Evolutionary conservation across 2,888 invertebrate genomes (phyloP).

Genomic region (Torymus tubicola): DNA sequence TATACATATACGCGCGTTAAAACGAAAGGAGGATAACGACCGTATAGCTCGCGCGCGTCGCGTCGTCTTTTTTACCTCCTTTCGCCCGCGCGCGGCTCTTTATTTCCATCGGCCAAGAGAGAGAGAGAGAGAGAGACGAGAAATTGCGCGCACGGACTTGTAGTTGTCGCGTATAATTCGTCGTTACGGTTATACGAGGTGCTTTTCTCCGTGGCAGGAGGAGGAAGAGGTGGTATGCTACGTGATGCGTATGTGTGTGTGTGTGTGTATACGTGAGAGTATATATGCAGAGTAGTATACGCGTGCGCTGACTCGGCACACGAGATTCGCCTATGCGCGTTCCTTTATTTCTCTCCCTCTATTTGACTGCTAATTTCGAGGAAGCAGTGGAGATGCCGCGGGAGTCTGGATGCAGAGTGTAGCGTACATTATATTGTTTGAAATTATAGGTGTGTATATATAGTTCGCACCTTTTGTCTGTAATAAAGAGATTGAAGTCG

Average conservation of each 20-base stretch:
- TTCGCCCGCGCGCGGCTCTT: constrained; percentile 12
- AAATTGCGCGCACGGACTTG: constrained; percentile 33
- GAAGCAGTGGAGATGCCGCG: too few relatives aligned
- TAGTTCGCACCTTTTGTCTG: too few relatives aligned
- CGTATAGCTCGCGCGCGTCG: not conserved
- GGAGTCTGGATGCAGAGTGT: too few relatives aligned
- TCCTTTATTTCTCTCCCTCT: constrained; percentile 21
- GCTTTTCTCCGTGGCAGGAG: not conserved
- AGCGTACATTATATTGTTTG: too few relatives aligned
- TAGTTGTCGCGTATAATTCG: constrained; percentile 51
- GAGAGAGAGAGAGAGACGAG: constrained; percentile 19
- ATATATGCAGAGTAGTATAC: too few relatives aligned
- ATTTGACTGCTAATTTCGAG: not conserved
- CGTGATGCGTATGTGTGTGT: too few relatives aligned
- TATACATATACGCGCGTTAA: constrained; percentile 20
- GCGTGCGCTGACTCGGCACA: too few relatives aligned
- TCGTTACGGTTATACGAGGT: constrained; percentile 49
- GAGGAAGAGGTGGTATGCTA: too few relatives aligned
- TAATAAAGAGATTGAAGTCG: too few relatives aligned
- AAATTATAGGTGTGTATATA: too few relatives aligned
- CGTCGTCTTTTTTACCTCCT: constrained; percentile 1
- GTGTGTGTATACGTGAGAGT: too few relatives aligned
- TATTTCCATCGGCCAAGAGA: constrained; percentile 45
- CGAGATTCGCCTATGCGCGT: not conserved
- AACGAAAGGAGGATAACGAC: constrained; percentile 54